Percentiles rank a stretch among this genome's conserved stretches.
Conservation (phyloP, 2,113 vertebrate genomes). For the Sander vitreus region DNA sequence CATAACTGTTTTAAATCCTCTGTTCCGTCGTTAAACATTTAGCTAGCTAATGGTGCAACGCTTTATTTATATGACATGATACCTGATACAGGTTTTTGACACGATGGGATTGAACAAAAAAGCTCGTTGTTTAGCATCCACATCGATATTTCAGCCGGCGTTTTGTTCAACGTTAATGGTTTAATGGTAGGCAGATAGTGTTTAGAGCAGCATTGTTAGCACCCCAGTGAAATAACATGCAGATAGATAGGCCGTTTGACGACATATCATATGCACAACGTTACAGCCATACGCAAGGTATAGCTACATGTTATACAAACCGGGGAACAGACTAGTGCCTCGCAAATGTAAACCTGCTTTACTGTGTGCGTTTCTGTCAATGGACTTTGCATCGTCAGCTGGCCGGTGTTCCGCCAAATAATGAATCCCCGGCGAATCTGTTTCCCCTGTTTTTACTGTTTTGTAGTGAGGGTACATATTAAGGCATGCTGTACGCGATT, state of each 20-base stretch:
- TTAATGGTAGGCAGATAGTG: neutral
- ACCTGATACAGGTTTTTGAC: neutral
- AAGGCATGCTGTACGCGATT: neutral
- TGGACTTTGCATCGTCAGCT: constrained; percentile 41
- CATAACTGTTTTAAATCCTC: neutral
- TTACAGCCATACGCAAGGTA: neutral
- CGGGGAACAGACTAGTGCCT: neutral
- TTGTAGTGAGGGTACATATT: neutral
- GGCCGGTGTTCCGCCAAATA: constrained; percentile 18
- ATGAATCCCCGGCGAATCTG: neutral
- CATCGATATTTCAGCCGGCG: constrained; percentile 29
- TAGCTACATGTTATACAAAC: neutral
- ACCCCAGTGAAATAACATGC: neutral
- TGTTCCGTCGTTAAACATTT: rapidly evolving
- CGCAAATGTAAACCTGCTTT: constrained; percentile 16
- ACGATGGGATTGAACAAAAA: neutral
- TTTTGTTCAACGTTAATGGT: constrained; percentile 9
- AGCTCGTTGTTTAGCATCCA: neutral
- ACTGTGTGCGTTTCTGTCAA: constrained; percentile 23
- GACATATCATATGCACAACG: neutral
- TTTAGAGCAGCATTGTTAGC: neutral
- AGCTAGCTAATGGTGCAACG: rapidly evolving
- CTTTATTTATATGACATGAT: neutral
- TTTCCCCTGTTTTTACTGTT: neutral
- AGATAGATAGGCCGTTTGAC: neutral